Percentiles rank a stretch among this genome's conserved stretches.
Evolutionary conservation across 30 jellyfish, hydroid and myxozoan genomes (phyloP).

Genomic region (Cassiopea andromeda): DNA sequence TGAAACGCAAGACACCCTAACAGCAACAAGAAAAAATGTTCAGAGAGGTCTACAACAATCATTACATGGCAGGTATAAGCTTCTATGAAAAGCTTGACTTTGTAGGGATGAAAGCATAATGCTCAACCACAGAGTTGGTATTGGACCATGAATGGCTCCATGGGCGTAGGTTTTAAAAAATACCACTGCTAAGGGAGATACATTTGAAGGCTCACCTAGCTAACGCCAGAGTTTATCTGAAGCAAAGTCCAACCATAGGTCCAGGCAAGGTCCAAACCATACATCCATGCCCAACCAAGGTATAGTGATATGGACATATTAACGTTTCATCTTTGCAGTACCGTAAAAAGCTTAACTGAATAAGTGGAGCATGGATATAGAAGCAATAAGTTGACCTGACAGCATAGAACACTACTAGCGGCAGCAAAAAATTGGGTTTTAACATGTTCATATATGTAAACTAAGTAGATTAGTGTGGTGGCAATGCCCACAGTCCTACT

Average conservation of each 20-base stretch:
- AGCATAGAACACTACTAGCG: no score
- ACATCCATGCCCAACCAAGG: no score
- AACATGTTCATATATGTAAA: no score
- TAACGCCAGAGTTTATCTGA: background rate
- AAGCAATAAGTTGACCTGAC: no score
- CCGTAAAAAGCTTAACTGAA: no score
- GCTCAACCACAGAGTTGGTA: background rate
- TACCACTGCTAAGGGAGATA: background rate
- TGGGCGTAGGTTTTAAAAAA: background rate
- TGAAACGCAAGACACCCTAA: background rate
- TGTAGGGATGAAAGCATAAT: background rate
- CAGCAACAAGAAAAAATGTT: background rate
- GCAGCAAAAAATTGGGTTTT: no score
- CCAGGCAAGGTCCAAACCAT: background rate
- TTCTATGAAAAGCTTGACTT: background rate
- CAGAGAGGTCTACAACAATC: conserved; percentile 22
- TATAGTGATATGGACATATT: background rate
- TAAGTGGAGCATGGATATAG: no score
- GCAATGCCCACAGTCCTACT: no score
- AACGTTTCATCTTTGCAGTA: no score
- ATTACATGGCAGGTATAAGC: background rate
- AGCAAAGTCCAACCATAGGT: no score
- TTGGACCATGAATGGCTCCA: background rate
- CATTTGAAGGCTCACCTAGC: conserved; percentile 8
- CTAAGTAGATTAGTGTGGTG: no score